These are phyloP conservation scores for Pseudachorutes palmiensis DNA, from an alignment of 1,140 invertebrate species.

Conservation along the genomic window DNA sequence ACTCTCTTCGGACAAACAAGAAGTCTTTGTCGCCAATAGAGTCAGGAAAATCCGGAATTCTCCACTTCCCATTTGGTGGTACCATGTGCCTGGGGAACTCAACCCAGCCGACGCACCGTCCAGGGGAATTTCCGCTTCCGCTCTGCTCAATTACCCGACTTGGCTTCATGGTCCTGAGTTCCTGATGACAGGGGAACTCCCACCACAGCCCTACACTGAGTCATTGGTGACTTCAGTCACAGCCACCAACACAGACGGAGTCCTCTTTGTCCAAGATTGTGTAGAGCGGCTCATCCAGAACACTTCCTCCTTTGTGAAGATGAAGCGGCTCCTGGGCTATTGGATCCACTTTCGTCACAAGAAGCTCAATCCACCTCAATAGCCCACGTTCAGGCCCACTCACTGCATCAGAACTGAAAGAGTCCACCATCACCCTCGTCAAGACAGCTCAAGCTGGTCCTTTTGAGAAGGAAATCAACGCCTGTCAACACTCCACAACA, in stretches of 20 bases:
- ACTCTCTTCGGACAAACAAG: slow-evolving; percentile 33
- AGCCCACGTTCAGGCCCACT: background rate
- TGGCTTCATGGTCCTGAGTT: slow-evolving; percentile 43
- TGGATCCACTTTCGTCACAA: slow-evolving; percentile 27
- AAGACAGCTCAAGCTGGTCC: background rate
- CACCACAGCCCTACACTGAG: background rate
- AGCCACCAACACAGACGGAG: background rate
- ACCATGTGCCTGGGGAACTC: slow-evolving; percentile 41
- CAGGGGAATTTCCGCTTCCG: slow-evolving; percentile 39
- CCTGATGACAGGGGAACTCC: background rate
- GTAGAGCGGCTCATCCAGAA: slow-evolving; percentile 26
- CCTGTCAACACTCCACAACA: background rate
- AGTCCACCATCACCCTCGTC: background rate
- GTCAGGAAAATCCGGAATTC: slow-evolving; percentile 42
- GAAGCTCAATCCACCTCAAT: slow-evolving; percentile 18
- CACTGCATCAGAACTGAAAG: background rate
- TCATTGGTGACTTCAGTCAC: background rate
- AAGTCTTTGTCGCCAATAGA: slow-evolving; percentile 44
- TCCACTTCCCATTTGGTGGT: slow-evolving; percentile 40
- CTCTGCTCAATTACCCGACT: slow-evolving; percentile 37
- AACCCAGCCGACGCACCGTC: slow-evolving; percentile 46
- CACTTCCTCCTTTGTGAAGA: slow-evolving; percentile 22
- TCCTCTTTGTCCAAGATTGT: slow-evolving; percentile 4
- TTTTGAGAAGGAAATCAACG: background rate
- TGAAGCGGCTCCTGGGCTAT: slow-evolving; percentile 23